Conservation (phyloP, 2,113 vertebrate species). For the Microcebus murinus region DNA sequence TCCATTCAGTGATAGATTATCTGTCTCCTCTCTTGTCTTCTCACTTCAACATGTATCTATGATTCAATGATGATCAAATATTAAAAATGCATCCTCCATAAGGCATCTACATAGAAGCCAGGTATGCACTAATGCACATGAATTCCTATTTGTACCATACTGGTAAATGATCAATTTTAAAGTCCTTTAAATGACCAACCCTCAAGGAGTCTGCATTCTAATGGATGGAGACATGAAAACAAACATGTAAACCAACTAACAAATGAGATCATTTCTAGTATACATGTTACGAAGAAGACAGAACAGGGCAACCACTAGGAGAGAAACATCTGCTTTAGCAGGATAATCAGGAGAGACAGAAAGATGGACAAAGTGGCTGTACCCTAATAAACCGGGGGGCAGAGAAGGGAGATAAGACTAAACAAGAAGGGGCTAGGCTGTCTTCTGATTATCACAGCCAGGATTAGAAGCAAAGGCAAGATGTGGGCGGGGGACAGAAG, state of each 20-base stretch:
- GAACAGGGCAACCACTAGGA: not conserved
- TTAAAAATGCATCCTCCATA: not conserved
- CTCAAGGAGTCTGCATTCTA: not conserved
- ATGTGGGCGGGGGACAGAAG: not conserved
- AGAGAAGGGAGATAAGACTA: not conserved
- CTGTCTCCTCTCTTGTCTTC: constrained; percentile 29
- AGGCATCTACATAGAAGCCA: not conserved
- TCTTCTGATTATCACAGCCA: not conserved
- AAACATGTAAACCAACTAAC: not conserved
- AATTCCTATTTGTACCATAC: not conserved
- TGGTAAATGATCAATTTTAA: not conserved
- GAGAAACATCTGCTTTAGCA: not conserved
- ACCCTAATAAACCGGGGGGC: not conserved
- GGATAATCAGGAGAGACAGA: not conserved
- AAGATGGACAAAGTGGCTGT: not conserved
- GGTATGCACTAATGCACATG: not conserved
- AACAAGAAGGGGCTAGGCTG: not conserved
- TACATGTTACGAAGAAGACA: not conserved
- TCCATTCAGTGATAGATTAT: not conserved
- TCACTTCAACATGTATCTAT: not conserved
- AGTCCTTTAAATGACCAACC: not conserved
- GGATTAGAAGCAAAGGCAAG: not conserved
- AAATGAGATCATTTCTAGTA: not conserved
- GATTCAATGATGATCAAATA: not conserved
- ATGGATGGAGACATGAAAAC: not conserved